Evolutionary conservation across 2,797 vertebrate species (phyloP), one percentile per base, ranked within the genome.

Genomic region (Molothrus ater): DNA sequence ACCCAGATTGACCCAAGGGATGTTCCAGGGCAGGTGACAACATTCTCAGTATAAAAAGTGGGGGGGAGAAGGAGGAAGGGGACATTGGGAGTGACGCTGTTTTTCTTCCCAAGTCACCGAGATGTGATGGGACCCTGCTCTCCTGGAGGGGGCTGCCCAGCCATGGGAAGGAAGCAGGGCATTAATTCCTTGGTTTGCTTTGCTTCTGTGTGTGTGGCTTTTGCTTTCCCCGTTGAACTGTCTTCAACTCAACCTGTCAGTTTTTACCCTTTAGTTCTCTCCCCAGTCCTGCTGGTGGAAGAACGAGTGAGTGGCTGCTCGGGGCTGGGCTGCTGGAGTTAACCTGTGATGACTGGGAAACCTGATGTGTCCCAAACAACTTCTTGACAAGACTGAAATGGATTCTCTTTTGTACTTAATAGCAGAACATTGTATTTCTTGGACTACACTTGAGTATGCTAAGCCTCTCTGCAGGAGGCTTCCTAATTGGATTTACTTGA

Each of bases 231-330:
- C 16, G 8, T 18, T 83, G 21, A 64, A 4, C 5, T 29, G 28
- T 36, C 31, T 48, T 43, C 4, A 8, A 11, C 11, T 24, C 9
- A 31, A 0, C 17, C 8, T 28, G 9, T 20, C 16, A 29, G 3
- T 56, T 57, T 64, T 70, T 57, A 15, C 25, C 5, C 5, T 63
- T 57, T 9, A 8, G 0, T 70, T 38, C 12, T 57, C 29, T 71
- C 20, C 10, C 20, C 1, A 7, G 24, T 76, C 14, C 14, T 7
- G 9, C 8, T 59, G 14, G 25, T 64, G 5, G 24, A 50, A 8
- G 14, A 56, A 14, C 0, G 0, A 21, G 11, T 0, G 0, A 25
- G 17, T 50, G 50, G 9, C 36, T 75, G 18, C 22, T 13, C 42
- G 70, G 8, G 31, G 9, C 10, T 61, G 50, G 31, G 34, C 9